Evolutionary conservation across 2,888 invertebrate species (phyloP).

Genomic region (Pseudeuparius sepicola): DNA sequence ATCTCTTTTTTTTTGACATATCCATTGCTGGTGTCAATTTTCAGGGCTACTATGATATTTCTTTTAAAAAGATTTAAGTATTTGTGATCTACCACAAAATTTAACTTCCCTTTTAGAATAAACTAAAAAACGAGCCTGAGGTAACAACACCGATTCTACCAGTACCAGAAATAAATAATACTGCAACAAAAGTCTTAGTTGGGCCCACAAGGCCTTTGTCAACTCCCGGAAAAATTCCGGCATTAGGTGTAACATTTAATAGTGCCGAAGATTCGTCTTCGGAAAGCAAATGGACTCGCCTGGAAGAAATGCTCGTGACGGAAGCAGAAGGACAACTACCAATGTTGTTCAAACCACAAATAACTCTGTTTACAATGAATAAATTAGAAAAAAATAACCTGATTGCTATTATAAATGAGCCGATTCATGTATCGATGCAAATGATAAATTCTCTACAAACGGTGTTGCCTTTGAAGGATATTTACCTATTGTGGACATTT

Average conservation of each 20-base stretch:
- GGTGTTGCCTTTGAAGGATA: slow-evolving; percentile 55
- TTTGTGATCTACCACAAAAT: no score
- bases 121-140: slow-evolving; percentile 39
- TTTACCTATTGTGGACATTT: slow-evolving; percentile 66
- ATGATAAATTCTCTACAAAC: slow-evolving; percentile 70
- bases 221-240: slow-evolving; percentile 46
- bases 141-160: slow-evolving; percentile 48
- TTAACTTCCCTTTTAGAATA: slow-evolving; percentile 26
- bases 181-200: slow-evolving; percentile 59
- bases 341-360: slow-evolving; percentile 69
- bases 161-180: slow-evolving; percentile 60
- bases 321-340: slow-evolving; percentile 58
- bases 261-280: slow-evolving; percentile 29
- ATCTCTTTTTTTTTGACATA: no score
- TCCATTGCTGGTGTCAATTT: no score
- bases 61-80: no score
- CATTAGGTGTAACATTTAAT: slow-evolving; percentile 41
- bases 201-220: slow-evolving; percentile 49
- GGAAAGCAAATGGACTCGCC: slow-evolving; percentile 52
- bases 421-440: slow-evolving; percentile 66
- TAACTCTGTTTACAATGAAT: slow-evolving; percentile 59
- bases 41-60: no score
- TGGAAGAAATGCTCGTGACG: slow-evolving; percentile 69
- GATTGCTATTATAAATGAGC: slow-evolving; percentile 68
- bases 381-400: slow-evolving; percentile 57